Evolutionary conservation across 1,140 invertebrate species (phyloP), one percentile per base, ranked within the genome.

Genomic region (Plectrocnemia conspersa): DNA sequence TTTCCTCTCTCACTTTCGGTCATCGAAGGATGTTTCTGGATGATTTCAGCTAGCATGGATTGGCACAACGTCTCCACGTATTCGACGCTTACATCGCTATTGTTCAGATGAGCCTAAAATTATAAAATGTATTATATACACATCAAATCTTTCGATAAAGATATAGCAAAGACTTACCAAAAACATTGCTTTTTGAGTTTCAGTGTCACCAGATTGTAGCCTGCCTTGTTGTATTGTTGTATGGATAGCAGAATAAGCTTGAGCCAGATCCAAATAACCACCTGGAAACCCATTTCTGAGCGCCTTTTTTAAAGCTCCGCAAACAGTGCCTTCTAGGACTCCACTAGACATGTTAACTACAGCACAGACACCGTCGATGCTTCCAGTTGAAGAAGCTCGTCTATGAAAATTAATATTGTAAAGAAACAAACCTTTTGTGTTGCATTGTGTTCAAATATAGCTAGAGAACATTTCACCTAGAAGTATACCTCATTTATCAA

Each of bases 311-410:
- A 98, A 77, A 23, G 89, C 82, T 49, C 80, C 81, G 13, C 85
- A 82, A 67, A 91, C 93, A 61, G 91, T 86, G 46, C 87, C 84
- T 75, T 98, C 96, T 22, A 99, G 74, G 38, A 91, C 81, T 1
- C 88, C 82, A 64, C 86, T 88, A 1, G 89, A 89, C 74, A 96
- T 94, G 72, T 99, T 99, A 2, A 99, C 83, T 63, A 97, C 91
- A 23, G 93, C 94, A 77, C 97, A 98, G 36, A 93, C 85, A 29
- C 93, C 95, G 71, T 99, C 95, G 36, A 97, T 81, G 67, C 88
- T 97, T 62, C 88, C 88, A 65, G 88, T 95, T 5, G 86, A 86
- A 44, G 95, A 80, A 13, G 91, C 85, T 52, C 96, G 83, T 64
- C 89, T 88, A 63, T n/a, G n/a, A n/a, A n/a, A 36, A 46, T 22